These are phyloP conservation scores for Corythoichthys intestinalis DNA, from an alignment of 2,113 vertebrate genomes.

Conservation along the genomic window DNA sequence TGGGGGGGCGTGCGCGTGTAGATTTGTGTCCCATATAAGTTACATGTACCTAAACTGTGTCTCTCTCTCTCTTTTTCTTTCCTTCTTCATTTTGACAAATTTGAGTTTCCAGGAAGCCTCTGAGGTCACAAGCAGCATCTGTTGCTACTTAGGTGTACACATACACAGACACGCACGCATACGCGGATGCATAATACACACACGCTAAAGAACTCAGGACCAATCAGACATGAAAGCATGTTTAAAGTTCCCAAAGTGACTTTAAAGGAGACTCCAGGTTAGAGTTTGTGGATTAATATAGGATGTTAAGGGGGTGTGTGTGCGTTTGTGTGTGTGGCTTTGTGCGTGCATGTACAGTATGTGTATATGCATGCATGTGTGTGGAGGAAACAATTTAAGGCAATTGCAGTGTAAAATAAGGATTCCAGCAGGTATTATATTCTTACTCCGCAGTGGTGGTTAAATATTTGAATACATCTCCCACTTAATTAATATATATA, in stretches of 20 bases:
- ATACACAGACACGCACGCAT: slow-evolving; percentile 19
- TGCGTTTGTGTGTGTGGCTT: neutral
- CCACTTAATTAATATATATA: too few relatives aligned
- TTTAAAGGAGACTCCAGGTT: slow-evolving; percentile 41
- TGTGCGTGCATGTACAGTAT: neutral
- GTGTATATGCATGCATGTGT: too few relatives aligned
- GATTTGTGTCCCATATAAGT: slow-evolving; percentile 49
- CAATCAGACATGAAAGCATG: slow-evolving; percentile 72
- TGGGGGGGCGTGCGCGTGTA: slow-evolving; percentile 5
- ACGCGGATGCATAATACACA: slow-evolving; percentile 11
- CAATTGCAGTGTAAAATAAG: neutral
- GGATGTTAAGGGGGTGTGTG: slow-evolving; percentile 11
- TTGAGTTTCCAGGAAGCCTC: slow-evolving; percentile 88
- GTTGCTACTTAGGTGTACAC: slow-evolving; percentile 80
- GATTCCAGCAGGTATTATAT: too few relatives aligned
- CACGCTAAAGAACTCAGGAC: slow-evolving; percentile 70
- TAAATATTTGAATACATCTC: too few relatives aligned
- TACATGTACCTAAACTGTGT: slow-evolving; percentile 79
- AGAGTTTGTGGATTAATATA: slow-evolving; percentile 19
- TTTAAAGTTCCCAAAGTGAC: slow-evolving; percentile 68
- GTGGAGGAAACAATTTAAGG: neutral
- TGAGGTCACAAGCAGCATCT: slow-evolving; percentile 88
- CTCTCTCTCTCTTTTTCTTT: slow-evolving; percentile 64
- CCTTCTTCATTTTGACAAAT: slow-evolving; percentile 90
- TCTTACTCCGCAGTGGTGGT: too few relatives aligned